phyloP scores from a whole-genome alignment of 2,888 invertebrate species.

The Lottia gigantea region DNA sequence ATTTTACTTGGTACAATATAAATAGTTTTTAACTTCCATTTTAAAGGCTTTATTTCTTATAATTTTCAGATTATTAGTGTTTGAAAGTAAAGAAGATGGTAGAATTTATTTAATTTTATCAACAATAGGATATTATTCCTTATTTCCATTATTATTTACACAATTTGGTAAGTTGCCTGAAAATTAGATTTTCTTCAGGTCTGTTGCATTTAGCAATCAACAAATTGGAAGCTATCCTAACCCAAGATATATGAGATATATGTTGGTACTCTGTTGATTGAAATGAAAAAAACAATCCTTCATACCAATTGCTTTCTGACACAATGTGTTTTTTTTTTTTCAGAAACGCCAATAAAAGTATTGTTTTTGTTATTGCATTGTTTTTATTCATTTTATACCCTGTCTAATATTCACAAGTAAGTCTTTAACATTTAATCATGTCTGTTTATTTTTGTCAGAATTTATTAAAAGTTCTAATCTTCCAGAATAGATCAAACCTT shows the following conservation, averaged over 20 bases:
- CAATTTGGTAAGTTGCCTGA: conserved; percentile 58
- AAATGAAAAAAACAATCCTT: too few species aligned
- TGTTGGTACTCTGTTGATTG: too few species aligned
- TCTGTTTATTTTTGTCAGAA: too few species aligned
- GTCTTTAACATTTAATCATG: conserved; percentile 19
- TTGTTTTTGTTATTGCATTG: conserved; percentile 74
- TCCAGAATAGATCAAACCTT: too few species aligned
- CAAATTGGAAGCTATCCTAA: too few species aligned
- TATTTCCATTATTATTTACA: conserved; percentile 90
- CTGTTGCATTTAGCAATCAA: too few species aligned
- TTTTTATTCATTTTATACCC: conserved; percentile 77
- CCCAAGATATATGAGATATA: too few species aligned
- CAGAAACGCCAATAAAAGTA: conserved; percentile 68
- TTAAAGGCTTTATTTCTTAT: too few species aligned
- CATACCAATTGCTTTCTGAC: too few species aligned
- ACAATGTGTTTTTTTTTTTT: conserved; percentile 30
- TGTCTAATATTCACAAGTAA: conserved; percentile 56
- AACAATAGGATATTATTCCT: conserved; percentile 85
- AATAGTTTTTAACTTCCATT: too few species aligned
- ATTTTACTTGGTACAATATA: too few species aligned
- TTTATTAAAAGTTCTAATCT: too few species aligned
- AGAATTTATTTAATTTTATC: conserved; percentile 81
- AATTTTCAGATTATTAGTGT: conserved; percentile 74
- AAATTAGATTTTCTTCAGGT: neutral
- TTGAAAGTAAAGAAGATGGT: conserved; percentile 79